Evolutionary conservation across 1,140 invertebrate genomes (phyloP), one percentile per base, ranked within the genome.

Genomic region (Pseudomyrmex flavicornis): DNA sequence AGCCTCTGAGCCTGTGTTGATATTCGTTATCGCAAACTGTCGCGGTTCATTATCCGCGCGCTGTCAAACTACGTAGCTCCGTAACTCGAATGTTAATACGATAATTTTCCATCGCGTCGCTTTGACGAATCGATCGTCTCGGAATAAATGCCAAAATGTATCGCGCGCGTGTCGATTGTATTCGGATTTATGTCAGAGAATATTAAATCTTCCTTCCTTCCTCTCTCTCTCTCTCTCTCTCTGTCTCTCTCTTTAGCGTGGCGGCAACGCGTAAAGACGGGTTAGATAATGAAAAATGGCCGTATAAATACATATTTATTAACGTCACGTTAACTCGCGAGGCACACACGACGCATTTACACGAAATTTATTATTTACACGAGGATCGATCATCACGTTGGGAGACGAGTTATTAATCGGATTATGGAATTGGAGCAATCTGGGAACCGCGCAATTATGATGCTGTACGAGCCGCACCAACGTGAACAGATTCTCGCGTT

Each of bases 1-100:
- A 79, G 65, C 59, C 82, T 84, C 85, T 83, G 74, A 77, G 82
- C 69, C 84, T 70, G 65, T 84, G 65, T 48, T 84, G 73, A 80
- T 74, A 82, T 61, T 58, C 74, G 52, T 79, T 83, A 79, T 83
- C 82, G 82, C 62, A 50, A 63, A 52, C n/a, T 61, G 61, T 76
- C 73, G 54, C 62, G 82, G 65, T 72, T 80, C 66, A 44, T 80
- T 75, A 82, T 75, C 50, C 70, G 58, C 70, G 0, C 56, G 1
- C 58, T 46, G 26, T n/a, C 72, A n/a, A 3, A 12, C 48, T 4
- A 54, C 26, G 22, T 2, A 13, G 4, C 20, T 52, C 50, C 20
- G n/a, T 8, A 35, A 2, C 13, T 44, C 20, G 66, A 80, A 72
- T 50, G 66, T 79, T 80, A 72, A 70, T 58, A 46, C 44, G 72